Evolutionary conservation across 1,140 invertebrate species (phyloP).

Genomic region (Lycorma delicatula): DNA sequence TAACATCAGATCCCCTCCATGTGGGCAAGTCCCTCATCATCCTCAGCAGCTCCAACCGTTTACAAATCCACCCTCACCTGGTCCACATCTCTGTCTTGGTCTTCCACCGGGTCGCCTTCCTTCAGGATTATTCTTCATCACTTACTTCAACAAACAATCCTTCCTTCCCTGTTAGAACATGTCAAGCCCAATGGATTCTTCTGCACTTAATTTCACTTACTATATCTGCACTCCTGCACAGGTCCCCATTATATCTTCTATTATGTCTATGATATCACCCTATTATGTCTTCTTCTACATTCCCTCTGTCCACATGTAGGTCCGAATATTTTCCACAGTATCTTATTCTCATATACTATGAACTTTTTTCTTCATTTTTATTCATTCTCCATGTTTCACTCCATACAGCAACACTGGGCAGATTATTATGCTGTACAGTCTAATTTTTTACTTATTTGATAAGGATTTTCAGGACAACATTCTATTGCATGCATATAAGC

Average conservation of each 20-base stretch:
- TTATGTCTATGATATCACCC: no score
- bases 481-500: neutral
- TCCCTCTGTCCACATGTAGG: neutral
- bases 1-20: neutral
- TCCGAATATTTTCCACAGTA: neutral
- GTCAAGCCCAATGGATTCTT: no score
- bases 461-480: neutral
- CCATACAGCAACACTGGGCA: neutral
- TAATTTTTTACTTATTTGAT: neutral
- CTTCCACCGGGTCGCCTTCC: slow-evolving; percentile 1
- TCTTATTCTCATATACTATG: neutral
- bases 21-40: neutral
- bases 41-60: neutral
- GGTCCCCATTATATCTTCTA: no score
- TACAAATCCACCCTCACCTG: neutral
- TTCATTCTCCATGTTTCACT: neutral
- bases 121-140: neutral
- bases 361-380: neutral
- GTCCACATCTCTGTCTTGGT: neutral
- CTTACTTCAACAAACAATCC: neutral
- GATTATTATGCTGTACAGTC: no score
- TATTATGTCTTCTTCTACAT: neutral
- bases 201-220: neutral
- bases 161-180: no score
- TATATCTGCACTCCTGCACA: neutral